These are phyloP conservation scores for Eleutherodactylus coqui DNA, from an alignment of 2,797 vertebrate species.

Conservation along the genomic window DNA sequence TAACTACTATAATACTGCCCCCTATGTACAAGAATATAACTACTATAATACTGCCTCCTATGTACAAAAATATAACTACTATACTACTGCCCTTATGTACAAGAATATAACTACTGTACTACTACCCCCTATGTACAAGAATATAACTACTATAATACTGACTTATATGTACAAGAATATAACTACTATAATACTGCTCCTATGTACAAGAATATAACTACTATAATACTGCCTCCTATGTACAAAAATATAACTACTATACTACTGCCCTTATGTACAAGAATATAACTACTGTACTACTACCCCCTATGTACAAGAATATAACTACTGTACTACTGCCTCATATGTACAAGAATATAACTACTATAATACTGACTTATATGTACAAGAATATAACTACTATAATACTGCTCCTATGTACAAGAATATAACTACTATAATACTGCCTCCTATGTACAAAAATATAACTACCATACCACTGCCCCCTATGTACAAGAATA, in stretches of 20 bases:
- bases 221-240: not conserved
- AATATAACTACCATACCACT: not conserved
- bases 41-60: too few species aligned
- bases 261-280: not conserved
- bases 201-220: conserved; percentile 1
- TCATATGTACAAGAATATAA: not conserved
- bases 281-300: not conserved
- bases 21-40: too few species aligned
- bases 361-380: not conserved
- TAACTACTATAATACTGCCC: too few species aligned
- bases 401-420: not conserved
- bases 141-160: not conserved
- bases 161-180: not conserved
- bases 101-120: too few species aligned
- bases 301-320: not conserved
- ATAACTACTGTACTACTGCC: not conserved
- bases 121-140: too few species aligned
- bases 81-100: too few species aligned
- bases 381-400: not conserved
- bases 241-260: not conserved
- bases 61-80: too few species aligned
- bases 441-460: not conserved
- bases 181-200: not conserved
- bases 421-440: conserved; percentile 1
- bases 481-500: not conserved